Base-by-base conservation (phyloP, 2,113 vertebrate genomes). In the Rhinolophus ferrumequinum region DNA sequence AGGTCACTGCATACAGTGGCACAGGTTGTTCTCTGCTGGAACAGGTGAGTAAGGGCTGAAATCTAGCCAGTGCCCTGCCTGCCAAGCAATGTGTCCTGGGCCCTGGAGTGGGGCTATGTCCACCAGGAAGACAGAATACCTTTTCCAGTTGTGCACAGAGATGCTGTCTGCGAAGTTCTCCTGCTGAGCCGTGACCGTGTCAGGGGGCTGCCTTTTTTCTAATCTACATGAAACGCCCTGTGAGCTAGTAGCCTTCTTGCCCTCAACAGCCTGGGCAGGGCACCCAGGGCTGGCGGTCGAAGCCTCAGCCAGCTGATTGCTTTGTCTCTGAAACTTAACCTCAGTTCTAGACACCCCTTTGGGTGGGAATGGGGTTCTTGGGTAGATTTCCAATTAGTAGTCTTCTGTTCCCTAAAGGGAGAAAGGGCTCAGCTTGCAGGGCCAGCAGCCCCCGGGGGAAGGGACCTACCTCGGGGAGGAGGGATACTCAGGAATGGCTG, bases 41-140 rank as follows among this genome's bases (percentile, higher is more conserved):
- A 35, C 82, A 96, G 96, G 96, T 97, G 94, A 97, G 97, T 97
- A 75, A 66, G 77, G 38, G 41, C 66, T 44, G 67, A 67, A 41
- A 24, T 69, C 70, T 15, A 81, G 67, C 72, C 35, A 44, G 72
- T 1, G 54, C 41, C 80, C 76, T 77, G 58, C 56, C 69, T 19
- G 54, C 86, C 73, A n/a, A 28, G 75, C 69, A 0, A 0, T 6
- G 6, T n/a, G 12, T 75, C 77, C 66, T 64, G 82, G 76, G 69
- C 73, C 60, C 11, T 26, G 2, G 66, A 73, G 28, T 4, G 19
- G 69, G 79, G 69, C 82, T 24, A 26, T 52, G 54, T 52, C 60
- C n/a, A 21, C 35, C n/a, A 14, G 41, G 72, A 83, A 22, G 66
- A 82, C 66, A 60, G 62, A 58, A 44, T 16, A 19, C 35, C 67